Percentiles rank a stretch among this genome's conserved stretches.
Evolutionary conservation across 2,797 vertebrate genomes (phyloP).

Genomic region (Gallinago stenura): DNA sequence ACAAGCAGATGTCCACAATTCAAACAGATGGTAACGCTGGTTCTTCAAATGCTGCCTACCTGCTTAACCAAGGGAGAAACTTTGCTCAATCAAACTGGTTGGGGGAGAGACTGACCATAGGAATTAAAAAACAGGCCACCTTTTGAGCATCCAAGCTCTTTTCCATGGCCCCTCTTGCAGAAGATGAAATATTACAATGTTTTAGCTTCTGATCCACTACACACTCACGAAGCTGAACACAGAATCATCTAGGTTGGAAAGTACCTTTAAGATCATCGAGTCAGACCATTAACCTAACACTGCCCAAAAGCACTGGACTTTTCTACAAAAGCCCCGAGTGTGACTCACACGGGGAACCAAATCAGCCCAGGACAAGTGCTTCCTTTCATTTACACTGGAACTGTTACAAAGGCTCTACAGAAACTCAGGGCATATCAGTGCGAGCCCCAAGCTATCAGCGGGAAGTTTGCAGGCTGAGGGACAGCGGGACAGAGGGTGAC

Average conservation of each 20-base stretch:
- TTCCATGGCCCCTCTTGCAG: rapidly evolving
- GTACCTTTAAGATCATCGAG: background rate
- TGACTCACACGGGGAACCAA: background rate
- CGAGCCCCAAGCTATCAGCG: rapidly evolving
- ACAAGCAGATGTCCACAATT: background rate
- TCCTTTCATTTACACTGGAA: background rate
- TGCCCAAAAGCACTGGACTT: background rate
- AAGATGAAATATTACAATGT: background rate
- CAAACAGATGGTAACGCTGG: background rate
- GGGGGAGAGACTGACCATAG: rapidly evolving
- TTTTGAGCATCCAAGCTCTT: background rate
- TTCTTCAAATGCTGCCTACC: background rate
- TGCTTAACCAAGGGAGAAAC: background rate
- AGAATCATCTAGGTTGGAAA: background rate
- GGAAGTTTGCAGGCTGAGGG: background rate
- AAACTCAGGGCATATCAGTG: rapidly evolving
- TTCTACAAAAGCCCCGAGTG: background rate
- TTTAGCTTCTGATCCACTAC: background rate
- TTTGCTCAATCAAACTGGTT: background rate
- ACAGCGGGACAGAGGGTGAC: rapidly evolving
- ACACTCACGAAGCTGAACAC: background rate
- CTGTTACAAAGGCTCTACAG: background rate
- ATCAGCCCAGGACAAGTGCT: rapidly evolving
- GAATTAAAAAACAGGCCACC: background rate
- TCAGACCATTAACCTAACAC: background rate